Conservation (phyloP, 2,797 vertebrate species). For the Poeciliopsis turneri region DNA sequence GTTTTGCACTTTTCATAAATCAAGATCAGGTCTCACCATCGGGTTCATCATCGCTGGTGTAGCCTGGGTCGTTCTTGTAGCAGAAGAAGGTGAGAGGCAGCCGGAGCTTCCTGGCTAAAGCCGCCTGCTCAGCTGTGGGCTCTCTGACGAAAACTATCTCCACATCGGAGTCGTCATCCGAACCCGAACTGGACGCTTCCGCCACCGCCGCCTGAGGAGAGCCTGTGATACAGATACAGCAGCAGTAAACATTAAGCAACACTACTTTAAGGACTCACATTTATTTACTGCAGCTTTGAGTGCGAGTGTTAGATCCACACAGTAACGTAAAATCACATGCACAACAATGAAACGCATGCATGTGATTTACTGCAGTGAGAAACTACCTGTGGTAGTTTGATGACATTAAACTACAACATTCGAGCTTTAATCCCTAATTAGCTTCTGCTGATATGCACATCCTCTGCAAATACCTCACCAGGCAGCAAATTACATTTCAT, state of each 20-base stretch:
- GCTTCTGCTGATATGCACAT: conserved; percentile 35
- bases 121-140: conserved; percentile 88
- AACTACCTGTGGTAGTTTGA: conserved; percentile 13
- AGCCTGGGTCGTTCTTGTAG: conserved; percentile 92
- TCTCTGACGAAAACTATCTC: conserved; percentile 87
- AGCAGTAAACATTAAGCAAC: conserved; percentile 20
- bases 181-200: conserved; percentile 40
- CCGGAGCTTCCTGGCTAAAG: conserved; percentile 85
- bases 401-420: conserved; percentile 27
- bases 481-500: conserved; percentile 56
- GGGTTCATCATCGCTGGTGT: conserved; percentile 87
- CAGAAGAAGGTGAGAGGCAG: conserved; percentile 95
- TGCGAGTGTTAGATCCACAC: conserved; percentile 63
- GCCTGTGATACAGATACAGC: conserved; percentile 54
- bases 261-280: conserved; percentile 6
- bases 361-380: conserved; percentile 34
- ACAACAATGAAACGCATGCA: conserved; percentile 68
- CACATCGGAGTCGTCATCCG: conserved; percentile 76
- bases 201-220: conserved; percentile 43
- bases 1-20: background rate
- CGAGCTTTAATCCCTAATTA: conserved; percentile 26
- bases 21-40: conserved; percentile 84
- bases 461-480: conserved; percentile 26
- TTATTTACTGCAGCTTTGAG: conserved; percentile 17
- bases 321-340: conserved; percentile 52